Percentiles rank a stretch among this genome's conserved stretches.
phyloP scores from a whole-genome alignment of 2,888 invertebrate genomes.

The Xestia ashworthii region DNA sequence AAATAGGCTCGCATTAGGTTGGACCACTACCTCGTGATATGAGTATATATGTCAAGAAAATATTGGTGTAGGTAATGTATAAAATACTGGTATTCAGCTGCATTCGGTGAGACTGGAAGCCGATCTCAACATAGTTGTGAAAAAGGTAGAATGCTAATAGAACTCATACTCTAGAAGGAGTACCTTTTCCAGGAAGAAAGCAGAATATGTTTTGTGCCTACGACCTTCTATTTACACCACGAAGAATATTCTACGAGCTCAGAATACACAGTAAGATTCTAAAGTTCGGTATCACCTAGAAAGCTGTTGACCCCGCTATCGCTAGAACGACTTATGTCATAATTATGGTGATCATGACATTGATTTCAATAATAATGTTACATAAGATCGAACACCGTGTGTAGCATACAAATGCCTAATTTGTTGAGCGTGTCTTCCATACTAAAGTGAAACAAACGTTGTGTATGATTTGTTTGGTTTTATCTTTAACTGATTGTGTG shows the following conservation, averaged over 20 bases:
- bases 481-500: neutral
- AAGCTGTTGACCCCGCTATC: conserved; percentile 26
- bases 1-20: too few relatives aligned
- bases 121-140: too few relatives aligned
- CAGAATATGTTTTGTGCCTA: neutral
- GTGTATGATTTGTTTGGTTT: neutral
- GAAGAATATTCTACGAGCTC: conserved; percentile 5
- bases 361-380: conserved; percentile 50
- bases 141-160: neutral
- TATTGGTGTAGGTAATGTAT: too few relatives aligned
- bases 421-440: conserved; percentile 20
- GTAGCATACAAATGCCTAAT: conserved; percentile 34
- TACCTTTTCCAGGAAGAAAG: neutral
- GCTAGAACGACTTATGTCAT: conserved; percentile 12
- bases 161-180: neutral
- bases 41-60: too few relatives aligned
- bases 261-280: neutral
- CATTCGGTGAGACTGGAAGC: too few relatives aligned
- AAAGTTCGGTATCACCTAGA: conserved; percentile 8
- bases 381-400: conserved; percentile 23
- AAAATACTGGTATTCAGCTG: too few relatives aligned
- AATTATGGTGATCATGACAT: conserved; percentile 45
- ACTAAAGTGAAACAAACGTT: conserved; percentile 5
- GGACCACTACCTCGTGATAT: too few relatives aligned
- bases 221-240: neutral